A percentile compares a stretch with the other conserved stretches of the same genome.
Conservation (phyloP, 92 coral and sea anemone species). For the Heteractis magnifica region DNA sequence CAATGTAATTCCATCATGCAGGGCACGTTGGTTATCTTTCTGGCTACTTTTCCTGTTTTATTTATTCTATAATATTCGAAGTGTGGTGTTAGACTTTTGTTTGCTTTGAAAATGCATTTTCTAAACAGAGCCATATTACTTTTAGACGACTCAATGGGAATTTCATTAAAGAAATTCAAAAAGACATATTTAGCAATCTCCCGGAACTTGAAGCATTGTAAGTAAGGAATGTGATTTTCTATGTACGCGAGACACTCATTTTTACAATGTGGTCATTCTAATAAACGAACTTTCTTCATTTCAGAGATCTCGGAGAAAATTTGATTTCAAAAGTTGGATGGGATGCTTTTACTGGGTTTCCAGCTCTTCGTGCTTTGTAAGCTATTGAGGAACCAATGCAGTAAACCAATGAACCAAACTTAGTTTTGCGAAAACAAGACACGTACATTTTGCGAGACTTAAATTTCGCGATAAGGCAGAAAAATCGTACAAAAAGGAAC, state of each 20-base stretch:
- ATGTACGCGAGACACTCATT: background rate
- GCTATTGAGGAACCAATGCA: background rate
- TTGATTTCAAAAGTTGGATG: slow-evolving; percentile 24
- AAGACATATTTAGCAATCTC: background rate
- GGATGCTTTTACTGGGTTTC: slow-evolving; percentile 17
- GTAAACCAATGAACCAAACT: background rate
- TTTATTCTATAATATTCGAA: background rate
- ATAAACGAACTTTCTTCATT: background rate
- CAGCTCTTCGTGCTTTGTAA: slow-evolving; percentile 29
- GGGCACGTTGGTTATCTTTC: background rate
- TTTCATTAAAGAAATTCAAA: background rate
- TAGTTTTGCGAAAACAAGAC: too few relatives aligned
- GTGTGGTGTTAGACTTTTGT: background rate
- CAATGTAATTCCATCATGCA: background rate
- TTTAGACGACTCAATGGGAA: background rate
- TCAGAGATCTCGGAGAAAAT: slow-evolving; percentile 39
- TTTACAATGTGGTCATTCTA: background rate
- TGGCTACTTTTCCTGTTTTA: too few relatives aligned
- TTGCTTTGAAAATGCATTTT: background rate
- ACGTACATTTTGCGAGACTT: too few relatives aligned
- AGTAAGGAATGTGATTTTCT: background rate
- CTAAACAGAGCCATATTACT: background rate
- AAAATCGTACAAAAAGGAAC: too few relatives aligned
- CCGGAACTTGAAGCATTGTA: background rate
- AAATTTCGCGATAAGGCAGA: too few relatives aligned